Percentiles rank a stretch among this genome's conserved stretches.
Evolutionary conservation across 2,888 invertebrate genomes (phyloP).

Genomic region (Ecliptopera silaceata): DNA sequence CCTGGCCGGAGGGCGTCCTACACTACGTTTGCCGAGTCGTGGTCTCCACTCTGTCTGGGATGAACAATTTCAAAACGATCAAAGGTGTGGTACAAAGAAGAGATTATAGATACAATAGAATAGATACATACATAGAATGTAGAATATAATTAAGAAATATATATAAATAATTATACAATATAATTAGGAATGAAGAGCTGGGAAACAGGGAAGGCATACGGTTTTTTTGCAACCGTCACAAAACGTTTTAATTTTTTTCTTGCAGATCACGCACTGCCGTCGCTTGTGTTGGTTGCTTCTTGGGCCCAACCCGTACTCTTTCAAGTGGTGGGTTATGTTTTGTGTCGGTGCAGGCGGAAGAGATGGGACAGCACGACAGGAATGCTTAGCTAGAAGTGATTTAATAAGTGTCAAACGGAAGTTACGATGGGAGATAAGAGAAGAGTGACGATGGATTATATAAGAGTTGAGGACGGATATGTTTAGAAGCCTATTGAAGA

Average conservation of each 20-base stretch:
- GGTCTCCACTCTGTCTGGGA: conserved; percentile 2
- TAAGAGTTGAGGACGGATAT: conserved; percentile 27
- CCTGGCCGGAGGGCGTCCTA: no score
- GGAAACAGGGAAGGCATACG: conserved; percentile 3
- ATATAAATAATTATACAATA: conserved; percentile 2
- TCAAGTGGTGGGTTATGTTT: conserved; percentile 1
- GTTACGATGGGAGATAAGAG: conserved; percentile 9
- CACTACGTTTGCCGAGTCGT: background rate
- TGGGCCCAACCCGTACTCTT: conserved; percentile 1
- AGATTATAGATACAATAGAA: conserved; percentile 6
- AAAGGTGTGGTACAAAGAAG: conserved; percentile 20
- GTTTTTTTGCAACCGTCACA: conserved; percentile 12
- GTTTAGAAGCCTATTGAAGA: conserved; percentile 32
- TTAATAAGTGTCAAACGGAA: conserved; percentile 8
- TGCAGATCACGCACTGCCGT: background rate
- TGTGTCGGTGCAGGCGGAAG: conserved; percentile 4
- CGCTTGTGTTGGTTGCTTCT: conserved; percentile 4
- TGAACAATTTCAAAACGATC: conserved; percentile 4
- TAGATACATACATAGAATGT: conserved; percentile 5
- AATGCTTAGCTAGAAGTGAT: conserved; percentile 10
- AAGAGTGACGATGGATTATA: conserved; percentile 20
- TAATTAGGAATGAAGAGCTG: background rate
- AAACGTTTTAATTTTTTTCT: conserved; percentile 6
- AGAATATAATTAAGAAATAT: background rate
- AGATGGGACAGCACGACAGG: background rate